Conservation (phyloP, 2,113 vertebrate species). For the Etheostoma spectabile region DNA sequence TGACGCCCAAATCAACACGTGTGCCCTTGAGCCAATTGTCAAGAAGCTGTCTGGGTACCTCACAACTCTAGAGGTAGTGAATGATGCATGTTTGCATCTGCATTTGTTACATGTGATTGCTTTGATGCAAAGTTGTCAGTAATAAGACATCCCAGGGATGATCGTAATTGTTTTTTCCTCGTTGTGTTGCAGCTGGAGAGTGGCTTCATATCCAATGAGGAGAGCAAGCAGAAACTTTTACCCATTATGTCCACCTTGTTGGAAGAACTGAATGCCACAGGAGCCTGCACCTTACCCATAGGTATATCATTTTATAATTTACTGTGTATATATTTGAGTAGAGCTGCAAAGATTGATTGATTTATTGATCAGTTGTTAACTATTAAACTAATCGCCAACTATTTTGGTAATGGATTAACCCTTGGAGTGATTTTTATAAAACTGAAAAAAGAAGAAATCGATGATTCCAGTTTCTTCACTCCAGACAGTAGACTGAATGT, state of each 20-base stretch:
- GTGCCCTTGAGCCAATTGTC: slow-evolving; percentile 95
- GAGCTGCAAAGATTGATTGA: no score
- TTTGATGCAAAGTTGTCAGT: neutral
- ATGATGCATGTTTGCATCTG: neutral
- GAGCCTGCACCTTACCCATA: slow-evolving; percentile 95
- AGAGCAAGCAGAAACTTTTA: slow-evolving; percentile 97
- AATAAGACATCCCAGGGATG: neutral
- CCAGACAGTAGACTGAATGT: no score
- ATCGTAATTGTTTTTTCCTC: neutral
- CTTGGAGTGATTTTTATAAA: no score
- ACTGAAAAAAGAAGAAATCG: no score
- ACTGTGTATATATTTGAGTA: neutral
- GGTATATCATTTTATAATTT: slow-evolving; percentile 81
- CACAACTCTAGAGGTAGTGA: slow-evolving; percentile 93
- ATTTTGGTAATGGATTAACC: no score
- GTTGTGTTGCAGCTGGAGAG: slow-evolving; percentile 90
- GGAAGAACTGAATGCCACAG: slow-evolving; percentile 95
- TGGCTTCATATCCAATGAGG: slow-evolving; percentile 95
- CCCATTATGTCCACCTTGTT: slow-evolving; percentile 96
- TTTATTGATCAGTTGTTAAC: no score
- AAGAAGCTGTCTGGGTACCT: slow-evolving; percentile 98
- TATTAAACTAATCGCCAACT: no score
- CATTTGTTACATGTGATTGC: neutral
- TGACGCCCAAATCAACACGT: slow-evolving; percentile 93
- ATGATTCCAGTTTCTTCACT: no score